Percentiles rank a stretch among this genome's conserved stretches.
These are phyloP conservation scores for Asarcornis scutulata DNA, from an alignment of 2,113 vertebrate genomes.

Conservation along the genomic window DNA sequence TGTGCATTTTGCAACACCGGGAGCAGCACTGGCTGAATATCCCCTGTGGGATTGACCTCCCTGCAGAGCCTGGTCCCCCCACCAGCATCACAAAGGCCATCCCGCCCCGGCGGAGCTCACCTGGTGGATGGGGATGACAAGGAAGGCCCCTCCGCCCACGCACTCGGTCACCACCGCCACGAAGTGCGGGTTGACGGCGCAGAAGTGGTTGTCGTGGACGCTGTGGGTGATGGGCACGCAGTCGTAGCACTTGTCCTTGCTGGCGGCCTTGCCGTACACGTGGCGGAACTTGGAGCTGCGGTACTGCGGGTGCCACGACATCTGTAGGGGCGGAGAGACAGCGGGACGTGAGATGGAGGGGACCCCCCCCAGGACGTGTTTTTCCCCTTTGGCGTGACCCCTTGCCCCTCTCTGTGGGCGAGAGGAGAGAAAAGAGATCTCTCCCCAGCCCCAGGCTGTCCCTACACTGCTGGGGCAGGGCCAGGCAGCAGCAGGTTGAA, in stretches of 20 bases:
- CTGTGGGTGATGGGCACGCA: constrained; percentile 87
- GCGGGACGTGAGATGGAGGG: rapidly evolving
- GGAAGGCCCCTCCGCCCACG: constrained; percentile 87
- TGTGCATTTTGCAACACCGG: not conserved
- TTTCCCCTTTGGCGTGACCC: not conserved
- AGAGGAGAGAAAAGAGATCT: not conserved
- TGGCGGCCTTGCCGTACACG: constrained; percentile 85
- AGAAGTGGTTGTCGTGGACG: constrained; percentile 94
- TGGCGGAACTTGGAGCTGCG: constrained; percentile 91
- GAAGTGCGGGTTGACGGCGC: constrained; percentile 91
- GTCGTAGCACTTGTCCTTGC: constrained; percentile 86
- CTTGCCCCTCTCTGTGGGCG: not conserved
- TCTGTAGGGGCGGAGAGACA: constrained; percentile 75
- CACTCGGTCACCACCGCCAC: constrained; percentile 94
- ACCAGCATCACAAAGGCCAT: rapidly evolving
- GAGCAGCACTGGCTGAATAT: not conserved
- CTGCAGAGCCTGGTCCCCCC: not conserved
- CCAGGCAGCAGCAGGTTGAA: not conserved
- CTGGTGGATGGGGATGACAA: constrained; percentile 88
- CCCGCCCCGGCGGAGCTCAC: constrained; percentile 52
- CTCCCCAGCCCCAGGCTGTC: not conserved
- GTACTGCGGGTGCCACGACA: constrained; percentile 89
- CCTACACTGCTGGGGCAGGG: rapidly evolving
- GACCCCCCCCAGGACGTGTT: rapidly evolving
- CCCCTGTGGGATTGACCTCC: rapidly evolving